Evolutionary conservation across 2,113 vertebrate genomes (phyloP).

Genomic region (Sporophila hypoxantha): DNA sequence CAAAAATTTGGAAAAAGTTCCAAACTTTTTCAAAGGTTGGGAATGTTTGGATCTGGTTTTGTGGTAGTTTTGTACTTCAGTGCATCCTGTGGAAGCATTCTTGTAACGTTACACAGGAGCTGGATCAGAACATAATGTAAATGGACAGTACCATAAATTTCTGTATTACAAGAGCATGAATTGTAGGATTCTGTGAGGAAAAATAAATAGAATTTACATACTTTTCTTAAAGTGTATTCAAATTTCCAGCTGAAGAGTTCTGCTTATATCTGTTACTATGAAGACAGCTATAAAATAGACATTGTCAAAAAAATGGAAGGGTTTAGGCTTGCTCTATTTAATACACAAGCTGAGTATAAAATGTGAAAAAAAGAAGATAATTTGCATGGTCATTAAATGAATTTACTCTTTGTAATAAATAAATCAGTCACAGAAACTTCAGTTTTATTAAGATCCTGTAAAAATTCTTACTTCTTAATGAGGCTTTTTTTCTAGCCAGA

Average conservation of each 20-base stretch:
- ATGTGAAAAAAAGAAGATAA: background rate
- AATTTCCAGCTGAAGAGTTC: background rate
- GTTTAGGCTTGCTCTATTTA: background rate
- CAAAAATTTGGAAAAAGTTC: background rate
- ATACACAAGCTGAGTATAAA: background rate
- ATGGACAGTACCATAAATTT: background rate
- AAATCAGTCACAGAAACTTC: background rate
- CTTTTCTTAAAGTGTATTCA: background rate
- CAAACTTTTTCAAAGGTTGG: background rate
- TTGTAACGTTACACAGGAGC: background rate
- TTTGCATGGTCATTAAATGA: background rate
- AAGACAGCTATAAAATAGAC: background rate
- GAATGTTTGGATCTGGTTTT: background rate
- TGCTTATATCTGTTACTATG: background rate
- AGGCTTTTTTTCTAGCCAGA: slow-evolving; percentile 5
- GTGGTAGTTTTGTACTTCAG: background rate
- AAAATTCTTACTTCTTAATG: slow-evolving; percentile 22
- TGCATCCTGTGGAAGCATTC: background rate
- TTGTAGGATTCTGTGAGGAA: background rate
- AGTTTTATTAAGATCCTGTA: background rate
- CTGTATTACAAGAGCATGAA: background rate
- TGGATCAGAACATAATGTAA: background rate
- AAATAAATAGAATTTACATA: background rate
- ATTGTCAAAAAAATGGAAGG: background rate
- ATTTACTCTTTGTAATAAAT: background rate